Conservation (phyloP, 2,113 vertebrate genomes). For the Elaphurus davidianus region DNA sequence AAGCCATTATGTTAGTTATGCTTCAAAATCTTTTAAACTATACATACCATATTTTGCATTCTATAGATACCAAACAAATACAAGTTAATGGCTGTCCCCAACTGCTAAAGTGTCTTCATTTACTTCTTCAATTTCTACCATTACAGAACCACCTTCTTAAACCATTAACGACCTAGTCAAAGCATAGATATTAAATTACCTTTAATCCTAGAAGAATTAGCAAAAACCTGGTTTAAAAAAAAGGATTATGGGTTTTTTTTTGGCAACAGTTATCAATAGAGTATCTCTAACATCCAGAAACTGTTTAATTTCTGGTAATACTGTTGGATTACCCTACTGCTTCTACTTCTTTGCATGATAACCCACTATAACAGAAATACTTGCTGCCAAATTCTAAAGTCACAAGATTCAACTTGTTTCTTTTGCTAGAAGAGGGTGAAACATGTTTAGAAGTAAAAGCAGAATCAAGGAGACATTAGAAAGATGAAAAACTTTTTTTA, state of each 20-base stretch:
- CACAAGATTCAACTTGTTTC: neutral
- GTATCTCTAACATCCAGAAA: neutral
- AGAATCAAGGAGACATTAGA: neutral
- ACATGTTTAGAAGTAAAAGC: neutral
- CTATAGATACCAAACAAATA: neutral
- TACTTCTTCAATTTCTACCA: neutral
- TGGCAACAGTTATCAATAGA: neutral
- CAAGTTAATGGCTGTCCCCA: neutral
- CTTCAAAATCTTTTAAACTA: slow-evolving; percentile 3
- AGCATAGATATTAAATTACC: neutral
- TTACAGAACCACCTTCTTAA: neutral
- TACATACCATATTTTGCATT: neutral
- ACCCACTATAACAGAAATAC: neutral
- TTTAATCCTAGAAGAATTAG: neutral
- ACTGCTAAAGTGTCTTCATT: neutral
- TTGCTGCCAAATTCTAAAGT: slow-evolving; percentile 20
- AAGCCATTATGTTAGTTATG: neutral
- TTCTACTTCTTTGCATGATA: neutral
- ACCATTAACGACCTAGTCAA: neutral
- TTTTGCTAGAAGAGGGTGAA: neutral
- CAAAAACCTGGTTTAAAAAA: neutral
- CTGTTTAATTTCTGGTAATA: neutral
- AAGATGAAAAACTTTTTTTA: neutral
- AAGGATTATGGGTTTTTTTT: neutral
- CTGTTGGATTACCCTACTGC: neutral